These are phyloP conservation scores for Leucania comma DNA, from an alignment of 2,888 invertebrate species.

Conservation along the genomic window DNA sequence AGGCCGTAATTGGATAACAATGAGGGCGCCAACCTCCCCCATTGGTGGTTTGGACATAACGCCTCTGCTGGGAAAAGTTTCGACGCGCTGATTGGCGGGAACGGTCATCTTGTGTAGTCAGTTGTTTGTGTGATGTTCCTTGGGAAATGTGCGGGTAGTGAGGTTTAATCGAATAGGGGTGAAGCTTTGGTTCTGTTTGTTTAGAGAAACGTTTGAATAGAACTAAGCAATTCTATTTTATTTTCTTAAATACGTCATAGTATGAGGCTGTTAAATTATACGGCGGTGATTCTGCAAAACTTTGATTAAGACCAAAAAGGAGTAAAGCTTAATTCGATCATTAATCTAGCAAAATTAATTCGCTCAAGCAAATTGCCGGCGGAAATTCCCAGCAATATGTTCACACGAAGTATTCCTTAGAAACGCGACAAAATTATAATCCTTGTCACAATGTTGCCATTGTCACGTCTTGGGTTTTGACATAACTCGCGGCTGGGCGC, in stretches of 20 bases:
- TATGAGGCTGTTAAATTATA: slow-evolving; percentile 12
- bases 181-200: slow-evolving; percentile 47
- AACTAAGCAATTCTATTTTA: slow-evolving; percentile 14
- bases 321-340: slow-evolving; percentile 51
- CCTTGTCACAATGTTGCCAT: slow-evolving; percentile 71
- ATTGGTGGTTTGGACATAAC: slow-evolving; percentile 77
- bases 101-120: slow-evolving; percentile 63
- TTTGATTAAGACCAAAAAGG: slow-evolving; percentile 51
- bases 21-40: slow-evolving; percentile 87
- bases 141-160: slow-evolving; percentile 58
- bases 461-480: slow-evolving; percentile 72
- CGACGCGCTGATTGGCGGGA: slow-evolving; percentile 64
- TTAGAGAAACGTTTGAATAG: slow-evolving; percentile 36
- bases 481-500: slow-evolving; percentile 76
- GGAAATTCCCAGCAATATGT: slow-evolving; percentile 55
- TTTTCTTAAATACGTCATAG: slow-evolving; percentile 15
- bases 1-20: slow-evolving; percentile 90
- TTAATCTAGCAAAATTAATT: slow-evolving; percentile 59
- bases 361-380: slow-evolving; percentile 40
- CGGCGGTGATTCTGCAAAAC: slow-evolving; percentile 39
- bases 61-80: slow-evolving; percentile 71
- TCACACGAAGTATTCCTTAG: slow-evolving; percentile 61
- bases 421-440: slow-evolving; percentile 71
- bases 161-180: slow-evolving; percentile 48
- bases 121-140: slow-evolving; percentile 64